Evolutionary conservation across 2,113 vertebrate genomes (phyloP).

Genomic region (Toxotes chatareus): DNA sequence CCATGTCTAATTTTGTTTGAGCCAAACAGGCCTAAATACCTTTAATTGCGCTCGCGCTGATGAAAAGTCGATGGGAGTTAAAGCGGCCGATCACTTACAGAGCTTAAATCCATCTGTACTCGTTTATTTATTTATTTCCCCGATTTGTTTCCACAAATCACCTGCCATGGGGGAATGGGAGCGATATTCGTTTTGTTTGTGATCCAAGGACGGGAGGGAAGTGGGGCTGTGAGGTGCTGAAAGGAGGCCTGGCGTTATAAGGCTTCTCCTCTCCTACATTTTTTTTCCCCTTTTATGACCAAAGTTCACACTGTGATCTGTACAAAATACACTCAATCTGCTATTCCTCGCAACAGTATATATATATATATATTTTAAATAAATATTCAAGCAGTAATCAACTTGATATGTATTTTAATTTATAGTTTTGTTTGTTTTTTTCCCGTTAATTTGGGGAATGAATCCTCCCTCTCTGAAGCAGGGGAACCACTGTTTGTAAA

Average conservation of each 20-base stretch:
- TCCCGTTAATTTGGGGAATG: constrained; percentile 3
- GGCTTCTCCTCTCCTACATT: background rate
- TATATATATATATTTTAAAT: too few relatives aligned
- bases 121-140: constrained; percentile 82
- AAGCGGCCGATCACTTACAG: constrained; percentile 84
- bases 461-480: background rate
- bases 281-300: constrained; percentile 7
- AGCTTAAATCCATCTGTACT: constrained; percentile 80
- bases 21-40: constrained; percentile 89
- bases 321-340: background rate
- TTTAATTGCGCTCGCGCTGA: constrained; percentile 93
- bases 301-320: background rate
- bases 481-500: background rate
- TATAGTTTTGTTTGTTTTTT: background rate
- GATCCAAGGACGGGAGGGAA: constrained; percentile 62
- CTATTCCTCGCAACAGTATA: background rate
- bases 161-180: constrained; percentile 73
- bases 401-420: constrained; percentile 90
- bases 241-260: constrained; percentile 46
- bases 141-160: constrained; percentile 82
- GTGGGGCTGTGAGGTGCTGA: constrained; percentile 70
- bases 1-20: constrained; percentile 86
- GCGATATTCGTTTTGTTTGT: constrained; percentile 76
- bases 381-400: constrained; percentile 78
- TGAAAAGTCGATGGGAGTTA: constrained; percentile 95